These are phyloP conservation scores for Cardiocondyla obscurior DNA, from an alignment of 1,140 invertebrate genomes.

Conservation along the genomic window DNA sequence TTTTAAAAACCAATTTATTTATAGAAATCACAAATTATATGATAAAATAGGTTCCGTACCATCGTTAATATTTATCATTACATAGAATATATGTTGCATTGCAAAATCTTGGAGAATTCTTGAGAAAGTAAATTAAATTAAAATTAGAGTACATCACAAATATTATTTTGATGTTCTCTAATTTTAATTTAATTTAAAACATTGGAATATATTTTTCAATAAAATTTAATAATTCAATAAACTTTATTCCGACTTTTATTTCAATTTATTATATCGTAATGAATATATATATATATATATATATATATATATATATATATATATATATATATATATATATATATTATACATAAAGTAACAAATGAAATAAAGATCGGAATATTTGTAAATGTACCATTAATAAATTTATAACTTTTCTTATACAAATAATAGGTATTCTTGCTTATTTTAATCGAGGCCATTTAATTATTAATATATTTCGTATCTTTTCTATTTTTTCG, in stretches of 20 bases:
- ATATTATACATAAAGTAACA: not conserved
- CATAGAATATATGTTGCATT: not conserved
- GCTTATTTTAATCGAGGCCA: constrained; percentile 3
- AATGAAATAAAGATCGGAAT: constrained; percentile 25
- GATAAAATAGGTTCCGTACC: not conserved
- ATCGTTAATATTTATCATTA: not conserved
- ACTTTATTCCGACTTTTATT: not conserved
- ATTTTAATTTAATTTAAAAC: constrained; percentile 17
- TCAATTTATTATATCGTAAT: not conserved
- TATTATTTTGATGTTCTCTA: not conserved
- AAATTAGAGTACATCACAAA: not conserved
- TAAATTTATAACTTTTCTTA: not conserved
- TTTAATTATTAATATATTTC: constrained; percentile 5
- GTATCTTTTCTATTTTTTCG: not conserved
- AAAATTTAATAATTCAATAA: not conserved
- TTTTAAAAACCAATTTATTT: not conserved
- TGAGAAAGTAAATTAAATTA: not conserved
- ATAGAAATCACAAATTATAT: not conserved
- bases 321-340: not conserved
- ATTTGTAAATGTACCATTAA: constrained; percentile 12
- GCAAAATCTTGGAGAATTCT: not conserved
- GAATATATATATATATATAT: not conserved
- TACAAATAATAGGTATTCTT: not conserved
- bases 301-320: not conserved
- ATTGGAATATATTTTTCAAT: not conserved